Evolutionary conservation across 64 coral and sea anemone genomes (phyloP), one percentile per base, ranked within the genome.

Genomic region (Porites lutea): DNA sequence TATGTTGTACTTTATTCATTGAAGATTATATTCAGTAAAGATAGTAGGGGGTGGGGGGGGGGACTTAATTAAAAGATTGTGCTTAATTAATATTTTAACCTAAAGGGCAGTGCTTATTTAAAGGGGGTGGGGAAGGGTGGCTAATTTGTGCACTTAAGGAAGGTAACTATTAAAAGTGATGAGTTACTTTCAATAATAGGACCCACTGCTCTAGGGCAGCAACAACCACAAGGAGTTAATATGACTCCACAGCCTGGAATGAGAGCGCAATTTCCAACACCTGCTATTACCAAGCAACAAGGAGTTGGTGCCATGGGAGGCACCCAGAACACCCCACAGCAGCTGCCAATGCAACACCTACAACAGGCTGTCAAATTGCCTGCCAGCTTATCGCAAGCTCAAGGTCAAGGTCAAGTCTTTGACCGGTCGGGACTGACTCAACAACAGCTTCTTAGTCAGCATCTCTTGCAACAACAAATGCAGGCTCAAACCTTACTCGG

Each of bases 401-500:
- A 15, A 13, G 65, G 67, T 59, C 11, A 15, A 59, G 13, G 13
- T 7, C 74, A 77, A 47, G 50, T 68, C 48, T 84, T 48, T 11
- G 44, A 82, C 45, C 64, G 37, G 60, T 65, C 81, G 52, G 81
- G 81, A 3, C 16, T 84, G 11, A 84, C 81, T 3, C 48, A 51
- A 20, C 46, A 84, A 49, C 62, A 84, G 81, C 18, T 84, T 69
- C 81, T 84, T 13, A 13, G 15, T n/a, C 81, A 84, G 63, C 81
- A 88, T 48, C 13, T 74, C 18, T 81, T 54, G 8, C 91, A 87
- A 51, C 83, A 86, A 55, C 71, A 88, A 47, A 50, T 88, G 23
- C 50, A 59, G 27, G 22, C 72, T 60, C 82, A 87, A 76, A 47
- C 76, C 73, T 45, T 76, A 53, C 49, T 75, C 15, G 9, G 67